Conservation (phyloP, 2,113 vertebrate genomes). For the Empidonax traillii region DNA sequence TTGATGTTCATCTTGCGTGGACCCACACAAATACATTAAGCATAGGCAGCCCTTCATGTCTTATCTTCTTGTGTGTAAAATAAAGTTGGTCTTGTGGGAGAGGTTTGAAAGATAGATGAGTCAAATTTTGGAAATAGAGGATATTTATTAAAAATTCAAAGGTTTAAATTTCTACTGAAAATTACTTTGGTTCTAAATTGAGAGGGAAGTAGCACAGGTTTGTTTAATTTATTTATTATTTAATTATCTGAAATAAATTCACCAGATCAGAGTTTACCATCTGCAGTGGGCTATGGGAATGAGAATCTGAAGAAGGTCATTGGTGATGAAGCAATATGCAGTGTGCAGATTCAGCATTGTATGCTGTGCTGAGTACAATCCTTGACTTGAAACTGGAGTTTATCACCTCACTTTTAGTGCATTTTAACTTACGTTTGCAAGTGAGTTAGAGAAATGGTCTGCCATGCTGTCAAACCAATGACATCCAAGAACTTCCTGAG, state of each 20-base stretch:
- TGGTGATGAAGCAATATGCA: neutral
- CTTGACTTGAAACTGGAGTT: neutral
- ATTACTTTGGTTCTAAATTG: neutral
- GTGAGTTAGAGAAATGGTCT: neutral
- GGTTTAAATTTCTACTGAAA: neutral
- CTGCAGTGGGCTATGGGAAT: neutral
- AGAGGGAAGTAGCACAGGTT: neutral
- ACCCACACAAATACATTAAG: neutral
- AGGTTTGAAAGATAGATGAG: neutral
- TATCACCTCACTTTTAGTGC: neutral
- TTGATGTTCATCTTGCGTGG: neutral
- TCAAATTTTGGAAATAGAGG: neutral
- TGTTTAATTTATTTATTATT: neutral
- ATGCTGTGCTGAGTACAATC: neutral
- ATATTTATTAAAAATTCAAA: neutral
- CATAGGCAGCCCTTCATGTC: neutral
- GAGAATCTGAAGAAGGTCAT: neutral
- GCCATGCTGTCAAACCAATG: neutral
- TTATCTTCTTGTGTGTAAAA: neutral
- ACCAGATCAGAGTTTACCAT: neutral
- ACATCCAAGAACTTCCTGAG: neutral
- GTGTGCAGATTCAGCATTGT: neutral
- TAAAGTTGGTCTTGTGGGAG: neutral
- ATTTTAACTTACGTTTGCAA: constrained; percentile 3
- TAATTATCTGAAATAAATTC: neutral